These are phyloP conservation scores for Cetonia aurata DNA, from an alignment of 2,888 invertebrate species.

Conservation along the genomic window DNA sequence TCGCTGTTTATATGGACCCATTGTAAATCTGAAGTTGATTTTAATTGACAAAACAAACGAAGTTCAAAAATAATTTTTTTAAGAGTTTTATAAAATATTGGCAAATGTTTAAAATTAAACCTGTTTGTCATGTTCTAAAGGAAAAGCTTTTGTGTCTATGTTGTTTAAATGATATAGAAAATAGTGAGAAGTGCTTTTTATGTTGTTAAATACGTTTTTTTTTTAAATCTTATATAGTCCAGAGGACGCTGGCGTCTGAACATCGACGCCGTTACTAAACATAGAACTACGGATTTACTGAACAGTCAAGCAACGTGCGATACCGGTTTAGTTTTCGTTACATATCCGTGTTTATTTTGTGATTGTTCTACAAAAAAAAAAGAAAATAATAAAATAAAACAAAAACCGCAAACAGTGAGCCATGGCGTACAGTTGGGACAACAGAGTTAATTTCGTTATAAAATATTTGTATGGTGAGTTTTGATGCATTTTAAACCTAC, in stretches of 20 bases:
- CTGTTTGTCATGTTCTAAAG: too few species aligned
- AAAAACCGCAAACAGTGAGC: conserved; percentile 13
- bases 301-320: conserved; percentile 38
- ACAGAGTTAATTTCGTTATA: conserved; percentile 85
- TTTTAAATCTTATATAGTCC: conserved; percentile 7
- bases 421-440: conserved; percentile 89
- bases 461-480: conserved; percentile 85
- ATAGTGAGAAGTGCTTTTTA: too few species aligned
- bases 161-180: too few species aligned
- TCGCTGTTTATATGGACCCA: too few species aligned
- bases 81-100: too few species aligned
- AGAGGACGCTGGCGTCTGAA: conserved; percentile 48
- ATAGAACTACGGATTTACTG: conserved; percentile 46
- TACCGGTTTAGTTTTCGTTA: conserved; percentile 47
- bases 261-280: conserved; percentile 52
- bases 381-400: not conserved
- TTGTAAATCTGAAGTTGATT: too few species aligned
- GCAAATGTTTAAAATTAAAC: too few species aligned
- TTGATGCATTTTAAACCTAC: not conserved
- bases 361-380: conserved; percentile 15
- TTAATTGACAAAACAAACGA: too few species aligned
- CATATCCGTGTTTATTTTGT: conserved; percentile 22
- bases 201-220: not conserved
- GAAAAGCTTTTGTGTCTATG: too few species aligned
- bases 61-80: too few species aligned